Evolutionary conservation across 1,140 invertebrate genomes (phyloP), one percentile per base, ranked within the genome.

Genomic region (Drosophila mauritiana): DNA sequence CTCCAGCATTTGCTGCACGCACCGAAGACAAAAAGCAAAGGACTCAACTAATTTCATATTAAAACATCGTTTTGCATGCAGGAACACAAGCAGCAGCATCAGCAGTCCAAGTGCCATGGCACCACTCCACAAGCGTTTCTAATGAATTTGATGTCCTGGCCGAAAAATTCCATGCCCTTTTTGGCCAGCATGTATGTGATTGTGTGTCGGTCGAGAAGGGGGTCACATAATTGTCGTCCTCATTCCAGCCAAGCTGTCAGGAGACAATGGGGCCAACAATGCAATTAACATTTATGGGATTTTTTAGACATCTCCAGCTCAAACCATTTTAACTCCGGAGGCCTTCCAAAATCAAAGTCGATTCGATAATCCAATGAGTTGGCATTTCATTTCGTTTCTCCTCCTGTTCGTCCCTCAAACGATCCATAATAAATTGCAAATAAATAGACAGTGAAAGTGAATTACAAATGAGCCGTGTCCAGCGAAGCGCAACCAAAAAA

Each of bases 41-140:
- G 84, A 89, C 84, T 89, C 78, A 89, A 89, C 85, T 89, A 89
- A 89, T 89, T 89, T 89, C 80, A 89, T 89, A 89, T 89, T 89
- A 89, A 89, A 89, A 89, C 84, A 89, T 89, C 84, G 84, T 90
- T 89, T 89, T 89, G 84, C 85, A 89, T 89, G 84, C 84, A 89
- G 81, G 72, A 68, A 63, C 81, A 83, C 70, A 54, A 53, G 46
- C 62, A 61, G 61, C 73, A 67, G 67, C 73, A 76, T 34, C 48
- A 51, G 64, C 20, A 81, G 53, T 46, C 58, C 43, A 27, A 45
- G 15, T 39, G 12, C 45, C 78, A 53, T 46, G 53, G 40, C 17
- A 49, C 54, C n/a, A 49, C 54, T 43, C 55, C 58, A 5, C 46
- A 51, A 68, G 74, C 69, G 73, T 67, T 54, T 80, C 67, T 83